Conservation (phyloP, 1,140 invertebrate species). For the Luehdorfia chinensis region DNA sequence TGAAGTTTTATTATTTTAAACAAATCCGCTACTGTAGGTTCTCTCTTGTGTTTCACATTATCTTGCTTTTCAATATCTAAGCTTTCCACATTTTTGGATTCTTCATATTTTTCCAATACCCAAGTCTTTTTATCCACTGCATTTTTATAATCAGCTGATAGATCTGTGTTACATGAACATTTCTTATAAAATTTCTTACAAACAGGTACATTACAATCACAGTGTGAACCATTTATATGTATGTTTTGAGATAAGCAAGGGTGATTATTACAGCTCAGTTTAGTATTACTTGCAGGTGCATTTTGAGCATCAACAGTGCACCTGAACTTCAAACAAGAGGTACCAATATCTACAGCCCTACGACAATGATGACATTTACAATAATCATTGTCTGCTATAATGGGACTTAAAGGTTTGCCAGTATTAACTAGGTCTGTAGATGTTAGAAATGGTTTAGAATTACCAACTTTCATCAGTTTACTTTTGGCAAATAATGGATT, state of each 20-base stretch:
- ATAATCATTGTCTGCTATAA: slow-evolving; percentile 17
- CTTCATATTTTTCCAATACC: slow-evolving; percentile 52
- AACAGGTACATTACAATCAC: slow-evolving; percentile 2
- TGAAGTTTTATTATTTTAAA: slow-evolving; percentile 79
- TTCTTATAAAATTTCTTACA: neutral
- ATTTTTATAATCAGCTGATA: slow-evolving; percentile 22
- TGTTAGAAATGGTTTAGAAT: neutral
- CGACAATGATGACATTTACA: slow-evolving; percentile 51
- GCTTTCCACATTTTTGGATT: slow-evolving; percentile 28
- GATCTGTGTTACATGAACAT: slow-evolving; percentile 9
- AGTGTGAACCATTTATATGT: neutral
- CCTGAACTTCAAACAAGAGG: too few species aligned
- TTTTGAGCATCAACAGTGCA: neutral
- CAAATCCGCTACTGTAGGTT: slow-evolving; percentile 76
- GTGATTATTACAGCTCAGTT: too few species aligned
- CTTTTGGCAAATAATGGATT: slow-evolving; percentile 39
- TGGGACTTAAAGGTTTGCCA: slow-evolving; percentile 3
- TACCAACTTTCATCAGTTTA: slow-evolving; percentile 36
- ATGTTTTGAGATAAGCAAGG: too few species aligned
- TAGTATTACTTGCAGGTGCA: slow-evolving; percentile 2
- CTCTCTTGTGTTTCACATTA: slow-evolving; percentile 53
- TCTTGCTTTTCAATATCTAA: slow-evolving; percentile 45
- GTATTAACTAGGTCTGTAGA: slow-evolving; percentile 4
- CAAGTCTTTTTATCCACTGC: slow-evolving; percentile 56
- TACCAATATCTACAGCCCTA: slow-evolving; percentile 24